Percentiles rank a stretch among this genome's conserved stretches.
Conservation (phyloP, 1,140 invertebrate species). For the Pseudachorutes palmiensis region DNA sequence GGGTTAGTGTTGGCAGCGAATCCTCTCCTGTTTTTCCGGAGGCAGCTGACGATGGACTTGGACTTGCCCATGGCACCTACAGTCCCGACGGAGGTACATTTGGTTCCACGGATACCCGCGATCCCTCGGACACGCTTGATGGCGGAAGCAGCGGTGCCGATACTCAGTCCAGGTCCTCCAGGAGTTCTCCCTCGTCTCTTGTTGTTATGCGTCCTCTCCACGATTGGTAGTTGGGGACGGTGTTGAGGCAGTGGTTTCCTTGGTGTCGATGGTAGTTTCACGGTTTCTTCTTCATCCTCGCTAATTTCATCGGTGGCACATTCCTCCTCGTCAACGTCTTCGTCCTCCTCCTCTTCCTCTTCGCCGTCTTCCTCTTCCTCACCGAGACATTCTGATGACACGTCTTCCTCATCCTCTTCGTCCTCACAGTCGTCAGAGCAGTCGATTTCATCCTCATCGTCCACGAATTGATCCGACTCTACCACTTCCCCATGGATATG, state of each 20-base stretch:
- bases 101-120: background rate
- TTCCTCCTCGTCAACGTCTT: slow-evolving; percentile 1
- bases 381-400: background rate
- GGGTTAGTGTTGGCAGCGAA: background rate
- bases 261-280: background rate
- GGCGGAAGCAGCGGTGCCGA: background rate
- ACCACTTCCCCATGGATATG: background rate
- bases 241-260: background rate
- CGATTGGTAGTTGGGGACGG: slow-evolving; percentile 1
- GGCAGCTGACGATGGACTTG: background rate
- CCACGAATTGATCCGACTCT: background rate
- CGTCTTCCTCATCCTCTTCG: slow-evolving; percentile 2
- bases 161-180: background rate
- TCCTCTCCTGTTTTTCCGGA: background rate
- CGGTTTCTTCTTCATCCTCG: background rate
- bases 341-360: background rate
- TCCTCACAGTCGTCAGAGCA: background rate
- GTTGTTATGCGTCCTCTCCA: background rate
- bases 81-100: background rate
- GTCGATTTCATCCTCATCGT: background rate
- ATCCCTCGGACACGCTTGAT: background rate
- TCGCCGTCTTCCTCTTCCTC: slow-evolving; percentile 1
- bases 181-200: background rate
- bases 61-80: background rate
- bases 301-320: slow-evolving; percentile 3